A percentile compares a stretch with the other conserved stretches of the same genome.
Conservation (phyloP, 2,797 vertebrate species). For the Pipistrellus pygmaeus region DNA sequence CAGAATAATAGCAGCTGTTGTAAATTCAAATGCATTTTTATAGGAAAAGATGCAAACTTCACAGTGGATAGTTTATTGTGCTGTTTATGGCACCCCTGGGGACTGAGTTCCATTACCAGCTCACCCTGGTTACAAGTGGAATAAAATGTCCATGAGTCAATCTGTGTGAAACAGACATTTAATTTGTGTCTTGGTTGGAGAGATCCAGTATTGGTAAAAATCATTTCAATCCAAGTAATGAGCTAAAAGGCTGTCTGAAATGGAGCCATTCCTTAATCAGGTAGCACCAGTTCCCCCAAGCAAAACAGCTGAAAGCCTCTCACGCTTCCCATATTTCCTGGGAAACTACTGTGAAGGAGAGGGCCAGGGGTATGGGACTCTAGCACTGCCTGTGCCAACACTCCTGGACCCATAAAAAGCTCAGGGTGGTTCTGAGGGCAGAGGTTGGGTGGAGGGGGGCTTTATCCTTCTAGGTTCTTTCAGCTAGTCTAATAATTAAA, state of each 20-base stretch:
- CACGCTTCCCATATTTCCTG: background rate
- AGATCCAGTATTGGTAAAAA: constrained; percentile 62
- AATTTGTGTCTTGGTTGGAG: constrained; percentile 32
- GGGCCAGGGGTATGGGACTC: fast-evolving
- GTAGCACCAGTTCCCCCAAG: background rate
- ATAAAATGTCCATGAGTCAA: constrained; percentile 49
- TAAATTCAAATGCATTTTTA: constrained; percentile 64
- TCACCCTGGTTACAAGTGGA: constrained; percentile 9
- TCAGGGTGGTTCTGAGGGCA: background rate
- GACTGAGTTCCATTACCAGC: constrained; percentile 52
- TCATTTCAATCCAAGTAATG: constrained; percentile 25
- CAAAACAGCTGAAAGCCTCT: background rate
- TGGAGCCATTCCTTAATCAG: constrained; percentile 9
- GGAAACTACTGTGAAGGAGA: background rate
- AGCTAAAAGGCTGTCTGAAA: background rate
- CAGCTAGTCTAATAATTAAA: background rate
- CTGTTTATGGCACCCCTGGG: constrained; percentile 56
- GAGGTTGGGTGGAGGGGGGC: too few relatives aligned
- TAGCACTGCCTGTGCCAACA: background rate
- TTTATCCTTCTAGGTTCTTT: background rate
- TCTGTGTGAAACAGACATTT: background rate
- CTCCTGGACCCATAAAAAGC: background rate
- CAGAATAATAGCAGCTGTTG: constrained; percentile 50
- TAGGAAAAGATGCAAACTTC: constrained; percentile 36
- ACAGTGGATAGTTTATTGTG: background rate